Evolutionary conservation across 2,113 vertebrate species (phyloP).

Genomic region (Prolemur simus): DNA sequence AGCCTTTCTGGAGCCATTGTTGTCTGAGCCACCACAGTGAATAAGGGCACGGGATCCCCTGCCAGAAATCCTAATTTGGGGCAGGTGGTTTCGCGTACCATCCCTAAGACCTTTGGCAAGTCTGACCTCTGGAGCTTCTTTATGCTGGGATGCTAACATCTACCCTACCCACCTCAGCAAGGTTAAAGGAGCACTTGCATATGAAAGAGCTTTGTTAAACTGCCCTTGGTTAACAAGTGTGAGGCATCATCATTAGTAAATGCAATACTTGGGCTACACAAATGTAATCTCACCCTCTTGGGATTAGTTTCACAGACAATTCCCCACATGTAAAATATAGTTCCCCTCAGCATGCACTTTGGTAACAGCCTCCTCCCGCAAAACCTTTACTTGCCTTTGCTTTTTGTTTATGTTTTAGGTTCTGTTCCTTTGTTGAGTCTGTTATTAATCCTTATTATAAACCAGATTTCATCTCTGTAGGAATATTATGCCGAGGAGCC

Average conservation of each 20-base stretch:
- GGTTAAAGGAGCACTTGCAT: background rate
- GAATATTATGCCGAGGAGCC: background rate
- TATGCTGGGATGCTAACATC: background rate
- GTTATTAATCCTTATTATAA: background rate
- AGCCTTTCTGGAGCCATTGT: background rate
- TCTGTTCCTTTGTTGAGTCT: background rate
- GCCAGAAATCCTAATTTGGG: background rate
- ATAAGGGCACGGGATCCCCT: background rate
- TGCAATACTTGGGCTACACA: background rate
- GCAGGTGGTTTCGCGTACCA: background rate
- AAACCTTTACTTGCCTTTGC: background rate
- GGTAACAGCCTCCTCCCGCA: background rate
- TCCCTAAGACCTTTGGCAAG: background rate
- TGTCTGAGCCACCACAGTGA: background rate
- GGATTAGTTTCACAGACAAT: background rate
- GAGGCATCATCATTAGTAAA: background rate
- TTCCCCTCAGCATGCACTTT: background rate
- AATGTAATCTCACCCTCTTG: background rate
- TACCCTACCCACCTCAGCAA: background rate
- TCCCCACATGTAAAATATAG: too few species aligned
- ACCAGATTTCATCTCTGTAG: background rate
- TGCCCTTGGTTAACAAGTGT: background rate
- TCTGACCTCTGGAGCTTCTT: background rate
- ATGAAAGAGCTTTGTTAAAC: background rate
- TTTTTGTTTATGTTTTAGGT: constrained; percentile 44